Conservation (phyloP, 2,888 invertebrate genomes). For the Entomobrya multifasciata region DNA sequence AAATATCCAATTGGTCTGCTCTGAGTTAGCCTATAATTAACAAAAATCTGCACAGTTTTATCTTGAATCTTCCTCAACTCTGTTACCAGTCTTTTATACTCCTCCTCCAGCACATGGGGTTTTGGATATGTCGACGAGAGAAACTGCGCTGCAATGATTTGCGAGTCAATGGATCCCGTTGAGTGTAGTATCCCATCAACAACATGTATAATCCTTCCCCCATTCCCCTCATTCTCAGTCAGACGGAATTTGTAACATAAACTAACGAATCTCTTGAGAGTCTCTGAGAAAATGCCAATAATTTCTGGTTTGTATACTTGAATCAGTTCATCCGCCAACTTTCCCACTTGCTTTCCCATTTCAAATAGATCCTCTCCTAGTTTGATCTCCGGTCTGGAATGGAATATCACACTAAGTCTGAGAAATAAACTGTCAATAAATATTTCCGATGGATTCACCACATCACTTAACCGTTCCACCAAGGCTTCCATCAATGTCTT, state of each 20-base stretch:
- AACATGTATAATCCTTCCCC: conserved; percentile 72
- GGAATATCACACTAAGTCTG: conserved; percentile 71
- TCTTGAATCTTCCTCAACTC: conserved; percentile 64
- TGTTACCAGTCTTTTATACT: conserved; percentile 66
- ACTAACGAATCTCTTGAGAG: conserved; percentile 71
- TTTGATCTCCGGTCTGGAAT: conserved; percentile 68
- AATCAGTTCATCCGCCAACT: conserved; percentile 67
- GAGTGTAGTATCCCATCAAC: conserved; percentile 74
- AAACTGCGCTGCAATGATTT: conserved; percentile 74
- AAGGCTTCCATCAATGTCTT: conserved; percentile 61
- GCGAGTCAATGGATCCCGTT: conserved; percentile 69
- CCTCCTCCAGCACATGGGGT: conserved; percentile 67
- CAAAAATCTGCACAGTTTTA: conserved; percentile 73
- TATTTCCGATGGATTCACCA: conserved; percentile 69
- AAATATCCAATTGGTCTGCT: conserved; percentile 68
- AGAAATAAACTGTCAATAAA: conserved; percentile 75
- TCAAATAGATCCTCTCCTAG: conserved; percentile 57
- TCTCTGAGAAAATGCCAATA: conserved; percentile 72
- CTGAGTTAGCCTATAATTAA: conserved; percentile 72
- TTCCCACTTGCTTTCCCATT: conserved; percentile 72
- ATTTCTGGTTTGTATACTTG: conserved; percentile 66
- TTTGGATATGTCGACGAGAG: conserved; percentile 68
- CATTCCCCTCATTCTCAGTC: conserved; percentile 67
- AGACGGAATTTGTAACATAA: conserved; percentile 70
- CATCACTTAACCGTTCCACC: conserved; percentile 34